Base-by-base conservation (phyloP, 2,113 vertebrate species). In the Podocnemis expansa region DNA sequence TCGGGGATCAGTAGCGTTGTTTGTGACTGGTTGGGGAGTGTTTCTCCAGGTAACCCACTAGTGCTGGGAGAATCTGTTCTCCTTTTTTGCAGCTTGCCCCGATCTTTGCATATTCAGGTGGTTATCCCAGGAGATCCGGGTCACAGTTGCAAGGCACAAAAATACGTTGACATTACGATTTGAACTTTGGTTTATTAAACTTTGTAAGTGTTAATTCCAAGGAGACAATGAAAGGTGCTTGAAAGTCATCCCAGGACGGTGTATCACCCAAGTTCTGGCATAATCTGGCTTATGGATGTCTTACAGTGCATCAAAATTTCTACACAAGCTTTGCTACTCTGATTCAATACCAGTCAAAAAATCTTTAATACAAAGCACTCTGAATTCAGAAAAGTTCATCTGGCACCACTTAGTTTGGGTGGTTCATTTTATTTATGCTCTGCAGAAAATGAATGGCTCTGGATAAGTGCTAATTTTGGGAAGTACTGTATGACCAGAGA, bases 401-500 rank as follows among this genome's bases (percentile, higher is more conserved):
- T 97, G 98, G 96, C 96, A 91, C 87, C 52, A 34, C 93, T 97
- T 97, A 96, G 78, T 49, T 91, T 70, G 85, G 88, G 95, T 89
- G 78, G 43, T 78, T 90, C 82, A 67, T 79, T 89, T 93, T 96
- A 93, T 91, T 49, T 84, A 90, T 95, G 96, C 95, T 97, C 96
- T 91, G 89, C 88, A 91, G 96, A 90, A 97, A 97, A 97, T 94
- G 93, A 97, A 96, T 91, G 91, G 91, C 88, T 96, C 86, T 94
- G 90, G 83, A 95, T 95, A 96, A 97, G 94, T 84, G 84, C 87
- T 97, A 96, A 96, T 97, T 97, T 96, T 90, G 94, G 93, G 91
- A 96, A 94, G 83, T 83, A 52, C 89, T 93, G 78, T 94, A 34
- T 95, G 95, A 97, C 88, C 45, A 84, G 97, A 96, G 93, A 93